phyloP scores from a whole-genome alignment of 2,113 vertebrate species.

The Bujurquina vittata region DNA sequence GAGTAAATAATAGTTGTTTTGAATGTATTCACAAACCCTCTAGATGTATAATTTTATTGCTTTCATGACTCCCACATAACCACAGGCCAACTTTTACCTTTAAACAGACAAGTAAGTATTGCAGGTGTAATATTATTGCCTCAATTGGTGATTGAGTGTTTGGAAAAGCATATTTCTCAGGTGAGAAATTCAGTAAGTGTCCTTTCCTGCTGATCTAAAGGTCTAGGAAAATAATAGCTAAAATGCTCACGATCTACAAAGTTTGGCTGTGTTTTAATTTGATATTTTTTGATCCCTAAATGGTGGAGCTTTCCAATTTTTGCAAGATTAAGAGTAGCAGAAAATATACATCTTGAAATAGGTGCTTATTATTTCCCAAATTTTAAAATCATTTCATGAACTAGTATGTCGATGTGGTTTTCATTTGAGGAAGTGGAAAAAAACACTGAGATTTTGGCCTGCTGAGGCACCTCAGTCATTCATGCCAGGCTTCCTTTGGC shows the following conservation, averaged over 20 bases:
- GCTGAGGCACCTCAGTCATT: not conserved
- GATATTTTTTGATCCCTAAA: not conserved
- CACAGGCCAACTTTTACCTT: not conserved
- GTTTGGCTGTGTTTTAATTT: not conserved
- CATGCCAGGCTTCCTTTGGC: not conserved
- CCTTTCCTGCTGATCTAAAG: not conserved
- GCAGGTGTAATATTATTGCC: not conserved
- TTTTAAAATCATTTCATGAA: not conserved
- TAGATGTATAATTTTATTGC: not conserved
- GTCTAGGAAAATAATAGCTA: not conserved
- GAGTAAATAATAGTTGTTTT: not conserved
- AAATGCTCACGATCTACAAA: not conserved
- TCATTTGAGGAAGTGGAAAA: not conserved
- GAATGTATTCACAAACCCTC: not conserved
- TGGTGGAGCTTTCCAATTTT: not conserved
- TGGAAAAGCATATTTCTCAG: not conserved
- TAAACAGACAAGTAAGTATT: not conserved
- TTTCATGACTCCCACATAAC: not conserved
- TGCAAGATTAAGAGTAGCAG: not conserved
- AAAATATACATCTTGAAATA: constrained; percentile 2
- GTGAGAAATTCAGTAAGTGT: not conserved
- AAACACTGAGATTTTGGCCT: not conserved
- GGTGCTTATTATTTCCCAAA: not conserved
- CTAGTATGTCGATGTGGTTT: not conserved
- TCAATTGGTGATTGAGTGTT: not conserved